Conservation (phyloP, 2,888 invertebrate genomes). For the Cryptocephalus primarius region DNA sequence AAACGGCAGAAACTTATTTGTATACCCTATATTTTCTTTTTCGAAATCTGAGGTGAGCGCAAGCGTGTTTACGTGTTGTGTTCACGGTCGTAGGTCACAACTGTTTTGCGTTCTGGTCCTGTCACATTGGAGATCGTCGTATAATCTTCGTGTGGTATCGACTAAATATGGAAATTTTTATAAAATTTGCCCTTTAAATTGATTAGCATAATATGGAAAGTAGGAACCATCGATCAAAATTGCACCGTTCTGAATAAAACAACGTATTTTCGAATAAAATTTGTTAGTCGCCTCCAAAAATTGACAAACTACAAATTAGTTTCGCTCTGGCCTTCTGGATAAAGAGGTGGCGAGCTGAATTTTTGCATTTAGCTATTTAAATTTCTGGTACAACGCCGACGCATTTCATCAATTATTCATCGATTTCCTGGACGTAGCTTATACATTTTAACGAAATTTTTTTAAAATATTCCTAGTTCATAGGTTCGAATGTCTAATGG, state of each 20-base stretch:
- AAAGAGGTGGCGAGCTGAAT: conserved; percentile 2
- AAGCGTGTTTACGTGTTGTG: too few relatives aligned
- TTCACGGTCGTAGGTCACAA: too few relatives aligned
- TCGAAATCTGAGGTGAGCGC: too few relatives aligned
- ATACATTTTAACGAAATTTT: conserved; percentile 1
- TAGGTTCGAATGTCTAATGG: too few relatives aligned
- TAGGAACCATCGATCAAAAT: conserved; percentile 1
- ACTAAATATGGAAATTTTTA: too few relatives aligned
- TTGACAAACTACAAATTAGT: conserved; percentile 5
- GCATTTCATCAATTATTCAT: conserved; percentile 3
- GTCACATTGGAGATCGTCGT: too few relatives aligned
- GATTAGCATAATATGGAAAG: conserved; percentile 3
- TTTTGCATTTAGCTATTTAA: not conserved
- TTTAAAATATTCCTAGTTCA: not conserved
- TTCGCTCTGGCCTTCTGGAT: conserved; percentile 3
- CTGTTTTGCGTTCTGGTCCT: too few relatives aligned
- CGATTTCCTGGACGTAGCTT: not conserved
- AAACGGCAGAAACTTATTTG: too few relatives aligned
- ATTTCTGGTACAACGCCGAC: conserved; percentile 2
- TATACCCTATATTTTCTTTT: too few relatives aligned
- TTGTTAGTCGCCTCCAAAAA: conserved; percentile 5
- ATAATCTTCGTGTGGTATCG: too few relatives aligned
- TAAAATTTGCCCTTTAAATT: conserved; percentile 6
- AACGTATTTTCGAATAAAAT: conserved; percentile 5
- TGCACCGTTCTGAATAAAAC: conserved; percentile 8